Percentiles rank a stretch among this genome's conserved stretches.
phyloP scores from a whole-genome alignment of 2,888 invertebrate genomes.

The Tribolium freemani region DNA sequence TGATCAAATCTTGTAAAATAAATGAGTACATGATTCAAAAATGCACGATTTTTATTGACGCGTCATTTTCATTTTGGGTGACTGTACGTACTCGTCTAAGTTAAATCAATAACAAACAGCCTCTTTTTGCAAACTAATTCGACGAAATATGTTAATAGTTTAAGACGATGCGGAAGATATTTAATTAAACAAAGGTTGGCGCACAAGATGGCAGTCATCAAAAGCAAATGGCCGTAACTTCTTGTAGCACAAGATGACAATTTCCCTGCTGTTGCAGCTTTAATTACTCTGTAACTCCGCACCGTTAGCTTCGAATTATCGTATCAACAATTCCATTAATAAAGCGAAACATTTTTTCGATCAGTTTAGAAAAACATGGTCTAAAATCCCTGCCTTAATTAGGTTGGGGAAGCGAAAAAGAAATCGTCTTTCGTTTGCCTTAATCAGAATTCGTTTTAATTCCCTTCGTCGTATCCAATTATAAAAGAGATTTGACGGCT shows the following conservation, averaged over 20 bases:
- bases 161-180: not conserved
- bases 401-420: slow-evolving; percentile 8
- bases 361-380: not conserved
- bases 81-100: too few relatives aligned
- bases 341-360: not conserved
- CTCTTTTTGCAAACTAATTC: too few relatives aligned
- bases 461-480: slow-evolving; percentile 46
- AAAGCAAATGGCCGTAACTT: slow-evolving; percentile 3
- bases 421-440: slow-evolving; percentile 2
- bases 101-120: too few relatives aligned
- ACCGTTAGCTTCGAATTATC: slow-evolving; percentile 5
- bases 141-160: too few relatives aligned
- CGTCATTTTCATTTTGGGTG: too few relatives aligned
- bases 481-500: slow-evolving; percentile 45
- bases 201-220: not conserved
- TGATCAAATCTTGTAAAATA: too few relatives aligned
- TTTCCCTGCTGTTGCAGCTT: not conserved
- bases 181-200: not conserved
- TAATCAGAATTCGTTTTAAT: slow-evolving; percentile 45
- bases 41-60: too few relatives aligned
- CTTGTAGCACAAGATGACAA: not conserved
- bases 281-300: not conserved
- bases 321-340: slow-evolving; percentile 5
- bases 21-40: too few relatives aligned
- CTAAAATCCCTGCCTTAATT: not conserved